phyloP scores from a whole-genome alignment of 1,140 invertebrate genomes.

The Apis cerana region DNA sequence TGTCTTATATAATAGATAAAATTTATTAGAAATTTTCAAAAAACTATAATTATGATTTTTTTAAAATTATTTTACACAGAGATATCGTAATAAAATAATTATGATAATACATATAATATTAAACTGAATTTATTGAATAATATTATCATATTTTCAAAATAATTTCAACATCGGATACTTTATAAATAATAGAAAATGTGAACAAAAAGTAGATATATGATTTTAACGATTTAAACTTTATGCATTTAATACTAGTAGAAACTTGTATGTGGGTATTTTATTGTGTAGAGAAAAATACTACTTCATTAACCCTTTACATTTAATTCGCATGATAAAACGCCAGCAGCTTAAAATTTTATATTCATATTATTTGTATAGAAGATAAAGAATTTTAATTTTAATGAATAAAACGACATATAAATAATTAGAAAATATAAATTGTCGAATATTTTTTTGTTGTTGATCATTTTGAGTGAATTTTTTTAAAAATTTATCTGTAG shows the following conservation, averaged over 20 bases:
- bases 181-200: conserved; percentile 76
- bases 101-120: too few species aligned
- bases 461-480: too few species aligned
- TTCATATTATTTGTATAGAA: not conserved
- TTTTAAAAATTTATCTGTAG: too few species aligned
- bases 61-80: too few species aligned
- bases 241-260: conserved; percentile 82
- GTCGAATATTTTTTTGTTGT: too few species aligned
- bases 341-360: not conserved
- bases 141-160: not conserved
- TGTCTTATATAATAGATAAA: too few species aligned
- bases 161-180: conserved; percentile 76
- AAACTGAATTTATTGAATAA: too few species aligned
- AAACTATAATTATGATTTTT: too few species aligned
- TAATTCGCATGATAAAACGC: not conserved
- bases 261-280: conserved; percentile 77
- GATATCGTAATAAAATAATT: too few species aligned
- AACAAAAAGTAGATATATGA: conserved; percentile 82
- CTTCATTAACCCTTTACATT: not conserved
- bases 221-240: conserved; percentile 82
- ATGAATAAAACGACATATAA: too few species aligned
- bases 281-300: not conserved
- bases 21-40: too few species aligned
- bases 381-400: not conserved
- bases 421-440: too few species aligned